Conservation (phyloP, 1,140 invertebrate species). For the Zaprionus tsacasi region DNA sequence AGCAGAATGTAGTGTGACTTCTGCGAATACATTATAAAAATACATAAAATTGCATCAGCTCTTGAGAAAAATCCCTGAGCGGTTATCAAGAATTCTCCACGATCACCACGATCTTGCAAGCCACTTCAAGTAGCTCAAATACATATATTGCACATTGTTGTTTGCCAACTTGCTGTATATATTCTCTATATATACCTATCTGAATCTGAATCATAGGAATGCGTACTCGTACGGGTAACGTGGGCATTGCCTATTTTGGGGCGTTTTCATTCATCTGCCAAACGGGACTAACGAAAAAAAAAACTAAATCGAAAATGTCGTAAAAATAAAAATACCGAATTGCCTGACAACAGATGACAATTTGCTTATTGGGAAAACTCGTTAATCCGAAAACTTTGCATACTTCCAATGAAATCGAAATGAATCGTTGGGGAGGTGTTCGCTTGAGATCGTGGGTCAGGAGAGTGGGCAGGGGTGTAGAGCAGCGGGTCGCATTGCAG, state of each 20-base stretch:
- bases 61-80: conserved; percentile 50
- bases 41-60: conserved; percentile 37
- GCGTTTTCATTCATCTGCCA: conserved; percentile 41
- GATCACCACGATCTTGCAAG: conserved; percentile 32
- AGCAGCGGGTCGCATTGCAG: conserved; percentile 50
- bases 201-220: conserved; percentile 62
- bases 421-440: conserved; percentile 48
- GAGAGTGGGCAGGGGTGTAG: background rate
- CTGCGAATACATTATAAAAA: conserved; percentile 24
- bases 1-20: conserved; percentile 7
- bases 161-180: conserved; percentile 35
- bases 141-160: conserved; percentile 67
- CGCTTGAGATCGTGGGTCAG: conserved; percentile 2
- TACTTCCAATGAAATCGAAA: conserved; percentile 59
- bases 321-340: conserved; percentile 32
- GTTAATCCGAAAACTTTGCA: conserved; percentile 44
- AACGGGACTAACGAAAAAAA: background rate
- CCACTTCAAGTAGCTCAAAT: conserved; percentile 60
- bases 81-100: conserved; percentile 22
- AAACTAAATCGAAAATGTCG: conserved; percentile 14
- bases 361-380: conserved; percentile 47
- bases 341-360: conserved; percentile 50
- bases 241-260: conserved; percentile 55
- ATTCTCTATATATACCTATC: background rate
- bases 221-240: conserved; percentile 3